Percentiles rank a stretch among this genome's conserved stretches.
Evolutionary conservation across 2,888 invertebrate genomes (phyloP).

Genomic region (Macrosiphum euphorbiae): DNA sequence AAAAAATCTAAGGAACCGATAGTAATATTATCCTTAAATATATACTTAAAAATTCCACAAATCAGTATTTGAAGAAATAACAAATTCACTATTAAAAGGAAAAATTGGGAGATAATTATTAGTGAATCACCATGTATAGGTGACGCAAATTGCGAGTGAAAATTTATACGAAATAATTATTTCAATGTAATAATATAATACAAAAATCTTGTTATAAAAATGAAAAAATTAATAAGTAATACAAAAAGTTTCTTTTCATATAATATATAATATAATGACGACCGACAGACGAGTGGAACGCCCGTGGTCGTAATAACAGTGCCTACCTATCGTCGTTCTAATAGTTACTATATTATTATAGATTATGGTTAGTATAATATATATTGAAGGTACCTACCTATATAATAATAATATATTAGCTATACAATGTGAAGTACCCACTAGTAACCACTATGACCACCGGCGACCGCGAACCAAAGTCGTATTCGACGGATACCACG

Average conservation of each 20-base stretch:
- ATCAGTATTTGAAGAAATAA: background rate
- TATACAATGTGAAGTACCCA: background rate
- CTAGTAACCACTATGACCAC: conserved; percentile 11
- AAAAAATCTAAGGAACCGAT: background rate
- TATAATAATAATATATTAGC: background rate
- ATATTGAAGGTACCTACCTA: background rate
- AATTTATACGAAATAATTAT: background rate
- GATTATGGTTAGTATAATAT: background rate
- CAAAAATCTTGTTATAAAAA: background rate
- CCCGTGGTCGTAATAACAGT: background rate
- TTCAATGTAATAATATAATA: background rate
- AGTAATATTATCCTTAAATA: background rate
- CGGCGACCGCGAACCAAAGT: background rate
- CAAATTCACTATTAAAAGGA: background rate
- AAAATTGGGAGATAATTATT: background rate
- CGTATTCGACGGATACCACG: background rate
- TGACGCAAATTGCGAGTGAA: background rate
- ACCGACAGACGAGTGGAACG: background rate
- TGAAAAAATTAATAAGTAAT: background rate
- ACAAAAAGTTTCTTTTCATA: background rate
- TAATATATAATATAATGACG: background rate
- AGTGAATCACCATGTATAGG: background rate
- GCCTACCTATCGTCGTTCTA: background rate
- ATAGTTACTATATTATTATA: background rate
- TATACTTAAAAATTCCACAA: background rate